Conservation (phyloP, 2,113 vertebrate genomes). For the Meleagris gallopavo region DNA sequence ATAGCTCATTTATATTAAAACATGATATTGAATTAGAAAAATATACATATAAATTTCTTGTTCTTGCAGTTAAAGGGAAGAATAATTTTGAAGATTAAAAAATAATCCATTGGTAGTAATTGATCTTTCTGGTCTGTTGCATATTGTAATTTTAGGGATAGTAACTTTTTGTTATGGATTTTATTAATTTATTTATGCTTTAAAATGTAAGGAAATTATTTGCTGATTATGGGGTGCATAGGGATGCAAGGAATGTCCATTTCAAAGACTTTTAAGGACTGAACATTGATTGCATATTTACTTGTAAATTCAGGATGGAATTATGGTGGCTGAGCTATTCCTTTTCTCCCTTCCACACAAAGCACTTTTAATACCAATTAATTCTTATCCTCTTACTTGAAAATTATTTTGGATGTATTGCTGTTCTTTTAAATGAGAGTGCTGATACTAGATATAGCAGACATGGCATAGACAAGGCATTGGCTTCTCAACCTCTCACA, state of each 20-base stretch:
- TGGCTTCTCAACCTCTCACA: not conserved
- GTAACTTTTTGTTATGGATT: not conserved
- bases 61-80: not conserved
- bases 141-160: not conserved
- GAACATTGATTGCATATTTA: not conserved
- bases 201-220: not conserved
- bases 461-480: not conserved
- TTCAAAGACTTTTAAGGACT: not conserved
- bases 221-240: not conserved
- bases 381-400: not conserved
- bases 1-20: not conserved
- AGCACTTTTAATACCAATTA: not conserved
- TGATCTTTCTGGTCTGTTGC: not conserved
- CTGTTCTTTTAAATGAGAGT: not conserved
- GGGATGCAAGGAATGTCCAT: too few relatives aligned
- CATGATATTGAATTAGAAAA: not conserved
- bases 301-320: not conserved
- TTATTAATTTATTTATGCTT: not conserved
- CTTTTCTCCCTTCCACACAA: not conserved
- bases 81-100: not conserved
- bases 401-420: not conserved
- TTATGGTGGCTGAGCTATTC: not conserved
- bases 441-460: not conserved
- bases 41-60: not conserved
- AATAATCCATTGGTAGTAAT: not conserved